Base-by-base conservation (phyloP, 1,140 invertebrate species). In the Antheraea pernyi region DNA sequence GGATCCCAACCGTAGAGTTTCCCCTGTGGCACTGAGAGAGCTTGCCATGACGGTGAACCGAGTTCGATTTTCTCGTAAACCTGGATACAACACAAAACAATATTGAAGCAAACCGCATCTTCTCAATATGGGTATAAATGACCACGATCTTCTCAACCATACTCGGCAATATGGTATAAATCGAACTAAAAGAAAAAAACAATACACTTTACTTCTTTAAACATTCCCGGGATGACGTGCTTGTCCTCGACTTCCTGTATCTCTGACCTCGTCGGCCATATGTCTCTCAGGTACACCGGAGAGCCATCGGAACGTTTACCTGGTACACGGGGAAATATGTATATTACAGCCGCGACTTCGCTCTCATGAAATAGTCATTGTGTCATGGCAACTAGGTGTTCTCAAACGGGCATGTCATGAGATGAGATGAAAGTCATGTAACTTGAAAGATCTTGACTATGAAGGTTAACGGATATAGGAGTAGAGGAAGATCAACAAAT, bases 191-290 rank as follows among this genome's bases (percentile, higher is more conserved):
- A 7, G 39, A 7, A 10, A 42, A 42, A 42, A 13, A 3, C 7
- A 53, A 13, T 16, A 53, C 13, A 67, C 22, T 59, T 30, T 70
- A 98, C 97, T 93, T 99, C 97, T 80, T 96, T 95, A 89, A 99
- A 99, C 98, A 99, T 99, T n/a, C 97, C 96, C 0, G 98, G 98
- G 64, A 99, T 98, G 3, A 99, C 98, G 84, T 96, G 95, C 84
- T 97, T 93, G 74, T 96, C 95, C 86, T 99, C 99, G 0, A 99
- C 96, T 18, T 94, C 94, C 81, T 98, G 97, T 77, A 99, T 99
- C 87, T 99, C 97, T 8, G 94, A 82, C n/a, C 98, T 93, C 0
- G 95, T 96, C 0, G 99, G 99, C 98, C 99, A 99, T 82, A 99
- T 99, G 84, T 99, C 98, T 2, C 95, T 92, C 1, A 99, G 93